phyloP scores from a whole-genome alignment of 2,113 vertebrate genomes.

The Delphinapterus leucas region DNA sequence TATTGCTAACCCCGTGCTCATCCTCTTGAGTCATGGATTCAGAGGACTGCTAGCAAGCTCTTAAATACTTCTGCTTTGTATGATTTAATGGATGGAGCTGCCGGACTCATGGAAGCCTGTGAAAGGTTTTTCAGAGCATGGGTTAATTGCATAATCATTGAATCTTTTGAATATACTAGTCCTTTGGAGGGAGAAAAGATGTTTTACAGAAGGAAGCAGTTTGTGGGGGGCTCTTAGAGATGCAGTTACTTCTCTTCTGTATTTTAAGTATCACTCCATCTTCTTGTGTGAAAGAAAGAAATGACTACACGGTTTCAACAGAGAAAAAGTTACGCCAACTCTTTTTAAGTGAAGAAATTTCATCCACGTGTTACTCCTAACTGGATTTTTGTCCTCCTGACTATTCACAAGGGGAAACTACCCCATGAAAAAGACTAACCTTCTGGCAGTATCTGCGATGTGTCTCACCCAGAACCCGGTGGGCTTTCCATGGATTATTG shows the following conservation, averaged over 20 bases:
- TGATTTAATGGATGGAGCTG: background rate
- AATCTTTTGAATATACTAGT: background rate
- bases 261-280: background rate
- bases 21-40: conserved; percentile 75
- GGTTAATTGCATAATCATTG: background rate
- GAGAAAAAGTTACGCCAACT: conserved; percentile 53
- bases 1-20: conserved; percentile 77
- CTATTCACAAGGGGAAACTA: conserved; percentile 56
- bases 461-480: conserved; percentile 59
- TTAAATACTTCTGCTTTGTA: conserved; percentile 70
- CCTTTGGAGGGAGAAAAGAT: conserved; percentile 39
- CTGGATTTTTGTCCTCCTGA: background rate
- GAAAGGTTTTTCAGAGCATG: background rate
- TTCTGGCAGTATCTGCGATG: conserved; percentile 32
- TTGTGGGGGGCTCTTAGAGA: background rate
- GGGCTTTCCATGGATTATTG: background rate
- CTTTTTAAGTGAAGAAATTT: conserved; percentile 25
- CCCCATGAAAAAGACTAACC: background rate
- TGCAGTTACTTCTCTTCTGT: background rate
- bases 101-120: background rate
- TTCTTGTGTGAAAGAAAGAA: background rate
- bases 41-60: conserved; percentile 68
- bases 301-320: background rate
- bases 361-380: background rate
- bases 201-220: conserved; percentile 38